Conservation (phyloP, 2,113 vertebrate species). For the Lycaon pictus region DNA sequence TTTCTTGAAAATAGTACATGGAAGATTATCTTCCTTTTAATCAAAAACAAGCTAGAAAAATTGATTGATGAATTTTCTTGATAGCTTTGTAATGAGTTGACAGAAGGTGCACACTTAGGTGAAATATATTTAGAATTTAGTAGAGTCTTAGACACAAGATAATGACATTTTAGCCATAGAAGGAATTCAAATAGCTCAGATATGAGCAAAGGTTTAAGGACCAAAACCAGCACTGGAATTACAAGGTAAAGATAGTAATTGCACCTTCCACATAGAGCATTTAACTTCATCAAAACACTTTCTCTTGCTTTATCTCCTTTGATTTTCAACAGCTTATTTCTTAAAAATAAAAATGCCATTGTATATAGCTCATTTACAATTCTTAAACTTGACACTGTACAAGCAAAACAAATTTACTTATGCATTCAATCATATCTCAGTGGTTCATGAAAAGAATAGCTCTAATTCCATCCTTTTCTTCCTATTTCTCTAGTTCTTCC, state of each 20-base stretch:
- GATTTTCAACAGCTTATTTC: slow-evolving; percentile 41
- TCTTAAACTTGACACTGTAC: not conserved
- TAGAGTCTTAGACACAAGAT: not conserved
- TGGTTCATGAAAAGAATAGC: not conserved
- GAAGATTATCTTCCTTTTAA: slow-evolving; percentile 51
- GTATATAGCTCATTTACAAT: slow-evolving; percentile 51
- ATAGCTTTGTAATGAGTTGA: slow-evolving; percentile 45
- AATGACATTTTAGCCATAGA: slow-evolving; percentile 55
- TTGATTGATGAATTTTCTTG: slow-evolving; percentile 56
- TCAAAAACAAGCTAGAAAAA: slow-evolving; percentile 51
- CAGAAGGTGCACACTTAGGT: slow-evolving; percentile 2
- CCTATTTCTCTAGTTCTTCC: slow-evolving; percentile 2
- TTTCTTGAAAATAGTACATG: not conserved
- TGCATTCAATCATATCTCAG: not conserved
- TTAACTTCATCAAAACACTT: slow-evolving; percentile 62
- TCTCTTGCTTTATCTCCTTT: slow-evolving; percentile 55
- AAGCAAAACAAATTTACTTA: slow-evolving; percentile 52
- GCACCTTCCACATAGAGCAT: not conserved
- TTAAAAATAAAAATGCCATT: slow-evolving; percentile 36
- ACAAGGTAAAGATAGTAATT: slow-evolving; percentile 59
- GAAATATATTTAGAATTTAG: slow-evolving; percentile 66
- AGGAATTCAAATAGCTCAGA: slow-evolving; percentile 46
- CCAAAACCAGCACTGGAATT: slow-evolving; percentile 31
- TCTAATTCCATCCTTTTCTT: slow-evolving; percentile 45
- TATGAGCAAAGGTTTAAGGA: not conserved